Percentiles rank a stretch among this genome's conserved stretches.
Evolutionary conservation across 2,113 vertebrate genomes (phyloP).

Genomic region (Coptodon rendalli): DNA sequence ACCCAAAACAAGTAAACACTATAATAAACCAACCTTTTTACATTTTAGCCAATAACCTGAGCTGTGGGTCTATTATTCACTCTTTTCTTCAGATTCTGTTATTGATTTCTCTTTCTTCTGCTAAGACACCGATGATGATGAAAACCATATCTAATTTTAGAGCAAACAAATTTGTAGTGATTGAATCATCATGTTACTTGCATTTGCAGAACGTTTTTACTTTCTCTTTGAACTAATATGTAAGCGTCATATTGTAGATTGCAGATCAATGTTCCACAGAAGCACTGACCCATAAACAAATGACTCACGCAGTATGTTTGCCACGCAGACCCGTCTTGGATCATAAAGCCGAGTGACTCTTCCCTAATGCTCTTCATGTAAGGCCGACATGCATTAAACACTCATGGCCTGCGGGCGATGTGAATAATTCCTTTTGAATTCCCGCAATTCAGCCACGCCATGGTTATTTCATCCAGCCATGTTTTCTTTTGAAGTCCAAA

Average conservation of each 20-base stretch:
- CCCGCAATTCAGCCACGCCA: conserved; percentile 4
- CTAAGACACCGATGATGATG: neutral
- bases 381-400: conserved; percentile 12
- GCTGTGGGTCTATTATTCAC: neutral
- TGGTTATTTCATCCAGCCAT: conserved; percentile 3
- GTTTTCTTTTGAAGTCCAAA: conserved; percentile 24
- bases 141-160: neutral
- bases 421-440: conserved; percentile 56
- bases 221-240: neutral
- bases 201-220: neutral
- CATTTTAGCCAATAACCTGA: neutral
- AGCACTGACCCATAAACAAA: neutral
- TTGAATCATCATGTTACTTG: neutral
- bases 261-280: no score
- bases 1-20: neutral
- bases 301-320: neutral
- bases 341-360: conserved; percentile 3
- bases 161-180: neutral
- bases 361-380: conserved; percentile 7
- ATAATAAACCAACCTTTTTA: neutral
- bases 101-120: neutral
- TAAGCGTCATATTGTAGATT: neutral
- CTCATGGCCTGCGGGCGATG: neutral
- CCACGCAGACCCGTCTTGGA: neutral
- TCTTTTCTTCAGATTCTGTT: neutral